Conservation (phyloP, 1,140 invertebrate species). For the Drosophila sulfurigaster region DNA sequence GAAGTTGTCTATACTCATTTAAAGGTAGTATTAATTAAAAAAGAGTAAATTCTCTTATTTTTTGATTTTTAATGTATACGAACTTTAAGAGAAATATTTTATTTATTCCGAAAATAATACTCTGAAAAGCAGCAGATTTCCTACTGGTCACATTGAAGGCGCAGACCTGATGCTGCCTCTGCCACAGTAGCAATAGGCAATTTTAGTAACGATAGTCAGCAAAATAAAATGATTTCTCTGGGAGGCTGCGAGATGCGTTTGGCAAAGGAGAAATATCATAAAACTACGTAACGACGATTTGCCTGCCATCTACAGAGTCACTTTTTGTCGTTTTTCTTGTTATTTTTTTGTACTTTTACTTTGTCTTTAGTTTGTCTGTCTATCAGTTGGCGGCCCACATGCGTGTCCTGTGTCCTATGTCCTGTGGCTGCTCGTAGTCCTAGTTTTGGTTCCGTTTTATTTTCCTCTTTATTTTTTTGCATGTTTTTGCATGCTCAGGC, state of each 20-base stretch:
- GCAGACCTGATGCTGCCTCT: conserved; percentile 6
- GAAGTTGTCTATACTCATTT: too few species aligned
- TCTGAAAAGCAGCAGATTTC: conserved; percentile 37
- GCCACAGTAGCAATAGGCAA: conserved; percentile 45
- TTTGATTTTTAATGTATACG: too few species aligned
- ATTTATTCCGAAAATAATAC: too few species aligned
- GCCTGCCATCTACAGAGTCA: conserved; percentile 48
- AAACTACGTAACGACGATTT: conserved; percentile 78
- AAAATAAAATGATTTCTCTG: conserved; percentile 77
- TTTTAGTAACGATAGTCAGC: conserved; percentile 79
- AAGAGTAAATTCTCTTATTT: too few species aligned
- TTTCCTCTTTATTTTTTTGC: conserved; percentile 41
- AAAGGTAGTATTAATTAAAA: too few species aligned
- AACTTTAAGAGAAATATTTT: too few species aligned
- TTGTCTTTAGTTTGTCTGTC: conserved; percentile 20
- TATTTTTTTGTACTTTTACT: conserved; percentile 11
- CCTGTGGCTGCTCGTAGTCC: conserved; percentile 51
- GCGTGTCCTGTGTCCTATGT: conserved; percentile 52
- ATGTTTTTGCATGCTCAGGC: conserved; percentile 76
- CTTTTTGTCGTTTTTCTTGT: not conserved
- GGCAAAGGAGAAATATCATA: conserved; percentile 71
- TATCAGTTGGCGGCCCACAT: conserved; percentile 31
- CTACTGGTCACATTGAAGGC: conserved; percentile 40
- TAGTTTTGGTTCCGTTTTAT: conserved; percentile 50
- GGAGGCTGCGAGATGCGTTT: conserved; percentile 28